Conservation (phyloP, 1,140 invertebrate species). For the Brachionus koreanus region DNA sequence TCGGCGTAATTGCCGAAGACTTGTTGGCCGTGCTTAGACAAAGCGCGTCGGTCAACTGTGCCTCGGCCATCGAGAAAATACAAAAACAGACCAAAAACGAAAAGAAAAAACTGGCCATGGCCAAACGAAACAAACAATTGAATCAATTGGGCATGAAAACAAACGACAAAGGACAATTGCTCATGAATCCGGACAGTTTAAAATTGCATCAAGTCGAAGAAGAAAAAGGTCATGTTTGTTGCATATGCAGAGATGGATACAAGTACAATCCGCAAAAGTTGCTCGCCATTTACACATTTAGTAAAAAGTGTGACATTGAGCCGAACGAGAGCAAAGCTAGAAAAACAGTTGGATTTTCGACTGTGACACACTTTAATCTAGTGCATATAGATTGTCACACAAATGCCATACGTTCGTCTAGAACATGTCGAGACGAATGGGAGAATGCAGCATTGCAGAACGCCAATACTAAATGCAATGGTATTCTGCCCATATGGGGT, state of each 20-base stretch:
- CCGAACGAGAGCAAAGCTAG: conserved; percentile 78
- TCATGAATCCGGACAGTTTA: conserved; percentile 70
- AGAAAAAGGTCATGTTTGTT: conserved; percentile 90
- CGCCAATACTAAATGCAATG: conserved; percentile 94
- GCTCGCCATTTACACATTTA: conserved; percentile 92
- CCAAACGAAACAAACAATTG: conserved; percentile 89
- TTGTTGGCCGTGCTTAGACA: conserved; percentile 79
- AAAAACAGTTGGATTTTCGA: conserved; percentile 70
- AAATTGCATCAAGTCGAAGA: conserved; percentile 87
- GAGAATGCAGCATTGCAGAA: conserved; percentile 94
- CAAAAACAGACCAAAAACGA: conserved; percentile 82
- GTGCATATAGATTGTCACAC: conserved; percentile 97
- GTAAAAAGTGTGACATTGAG: conserved; percentile 88
- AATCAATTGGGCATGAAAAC: conserved; percentile 83
- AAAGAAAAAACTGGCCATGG: conserved; percentile 95
- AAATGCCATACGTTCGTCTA: conserved; percentile 74
- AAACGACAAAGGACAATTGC: conserved; percentile 65
- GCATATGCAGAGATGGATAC: conserved; percentile 95
- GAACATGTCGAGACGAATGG: conserved; percentile 80
- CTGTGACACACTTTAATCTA: conserved; percentile 95
- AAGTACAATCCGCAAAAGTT: conserved; percentile 67
- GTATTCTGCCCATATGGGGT: conserved; percentile 88
- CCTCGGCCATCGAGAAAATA: conserved; percentile 74
- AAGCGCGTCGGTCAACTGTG: conserved; percentile 64
- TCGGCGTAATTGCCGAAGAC: conserved; percentile 92